Conservation (phyloP, 2,888 invertebrate species). For the Nephrotoma flavescens region DNA sequence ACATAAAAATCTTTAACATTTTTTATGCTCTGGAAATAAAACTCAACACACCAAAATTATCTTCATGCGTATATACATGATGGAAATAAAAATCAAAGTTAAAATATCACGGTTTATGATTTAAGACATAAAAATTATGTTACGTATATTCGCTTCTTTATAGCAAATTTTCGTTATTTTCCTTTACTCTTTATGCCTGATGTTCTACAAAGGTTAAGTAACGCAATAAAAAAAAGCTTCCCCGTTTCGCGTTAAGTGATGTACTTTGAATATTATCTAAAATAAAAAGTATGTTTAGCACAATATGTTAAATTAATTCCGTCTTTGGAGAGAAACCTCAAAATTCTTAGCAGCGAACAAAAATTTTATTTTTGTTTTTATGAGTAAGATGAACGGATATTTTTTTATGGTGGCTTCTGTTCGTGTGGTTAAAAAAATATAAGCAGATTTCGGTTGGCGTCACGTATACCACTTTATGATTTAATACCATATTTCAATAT, state of each 20-base stretch:
- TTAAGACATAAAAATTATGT: background rate
- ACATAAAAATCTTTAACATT: background rate
- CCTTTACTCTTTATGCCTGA: background rate
- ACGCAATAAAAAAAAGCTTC: background rate
- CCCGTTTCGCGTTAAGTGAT: background rate
- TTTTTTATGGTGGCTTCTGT: background rate
- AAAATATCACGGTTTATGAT: background rate
- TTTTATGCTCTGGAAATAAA: background rate
- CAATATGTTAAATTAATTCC: background rate
- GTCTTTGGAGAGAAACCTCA: background rate
- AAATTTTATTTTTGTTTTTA: background rate
- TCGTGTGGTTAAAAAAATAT: background rate
- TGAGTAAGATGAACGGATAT: background rate
- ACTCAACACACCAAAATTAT: background rate
- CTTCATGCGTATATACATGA: background rate
- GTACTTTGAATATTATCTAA: background rate
- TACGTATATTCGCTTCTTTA: background rate
- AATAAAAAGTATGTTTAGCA: background rate
- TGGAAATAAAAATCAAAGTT: background rate
- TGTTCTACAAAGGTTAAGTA: background rate
- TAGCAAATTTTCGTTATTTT: background rate
- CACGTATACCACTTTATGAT: background rate
- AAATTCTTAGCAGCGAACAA: background rate
- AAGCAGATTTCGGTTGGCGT: background rate
- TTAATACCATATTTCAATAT: background rate